Base-by-base conservation (phyloP, 2,797 vertebrate genomes). In the Lagorchestes hirsutus region DNA sequence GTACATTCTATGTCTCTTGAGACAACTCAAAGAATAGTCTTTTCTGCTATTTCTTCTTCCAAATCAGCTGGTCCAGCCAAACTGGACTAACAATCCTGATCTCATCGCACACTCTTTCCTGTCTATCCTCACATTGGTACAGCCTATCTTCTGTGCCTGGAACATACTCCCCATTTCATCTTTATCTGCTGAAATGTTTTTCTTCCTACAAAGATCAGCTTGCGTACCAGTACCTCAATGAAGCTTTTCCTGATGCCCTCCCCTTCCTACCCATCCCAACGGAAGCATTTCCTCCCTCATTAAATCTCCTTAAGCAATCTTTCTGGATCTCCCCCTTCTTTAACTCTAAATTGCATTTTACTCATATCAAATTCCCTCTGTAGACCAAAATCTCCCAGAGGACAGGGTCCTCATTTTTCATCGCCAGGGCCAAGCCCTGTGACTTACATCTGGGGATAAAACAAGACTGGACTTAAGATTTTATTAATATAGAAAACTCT, bases 331-430 rank as follows among this genome's bases (percentile, higher is more conserved):
- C 18, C 74, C 40, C 22, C 22, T 82, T 27, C 40, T 46, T 50
- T 87, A 3, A 2, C 4, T 4, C 46, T 56, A 62, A 94, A 92
- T 90, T 96, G 29, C 31, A 92, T 46, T 97, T 95, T 93, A 94
- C 91, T 93, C 74, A 90, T 54, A 40, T 54, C 74, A 11, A 50
- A 93, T 91, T 57, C n/a, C 93, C 87, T 94, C 31, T 90, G 54
- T 5, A 46, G 40, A 46, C 22, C 50, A 10, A 87, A 11, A 46
- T 87, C 62, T 74, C n/a, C 40, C 50, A 87, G 40, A 87, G 40
- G 40, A 27, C 74, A 46, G 24, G 10, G 22, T 46, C 40, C 3
- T 27, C 24, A 50, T 46, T 27, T 46, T 87, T n/a, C 52, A 10
- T 50, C 67, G 28, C 40, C 3, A 46, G 40, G 5, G n/a, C 22